Percentiles rank a stretch among this genome's conserved stretches.
phyloP scores from a whole-genome alignment of 2,797 vertebrate species.

The Helarctos malayanus region DNA sequence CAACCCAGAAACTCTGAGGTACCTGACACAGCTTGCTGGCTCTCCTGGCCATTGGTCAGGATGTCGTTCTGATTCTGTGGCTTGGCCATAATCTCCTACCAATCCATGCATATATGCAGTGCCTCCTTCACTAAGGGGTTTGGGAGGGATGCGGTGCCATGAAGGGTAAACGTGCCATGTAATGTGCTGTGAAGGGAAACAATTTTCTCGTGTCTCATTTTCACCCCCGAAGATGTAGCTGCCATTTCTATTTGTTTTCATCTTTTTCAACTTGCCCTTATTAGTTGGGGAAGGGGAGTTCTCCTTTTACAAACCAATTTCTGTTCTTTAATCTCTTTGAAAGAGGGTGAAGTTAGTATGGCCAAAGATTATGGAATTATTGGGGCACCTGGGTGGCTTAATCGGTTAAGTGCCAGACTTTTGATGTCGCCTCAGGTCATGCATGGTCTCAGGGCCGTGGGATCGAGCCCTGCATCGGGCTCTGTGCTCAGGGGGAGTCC shows the following conservation, averaged over 20 bases:
- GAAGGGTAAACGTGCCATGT: not conserved
- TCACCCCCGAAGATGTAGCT: not conserved
- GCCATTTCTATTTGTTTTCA: not conserved
- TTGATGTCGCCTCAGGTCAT: not conserved
- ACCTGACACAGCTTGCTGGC: not conserved
- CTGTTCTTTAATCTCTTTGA: not conserved
- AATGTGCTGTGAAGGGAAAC: not conserved
- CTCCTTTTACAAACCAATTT: conserved; percentile 19
- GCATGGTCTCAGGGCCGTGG: not conserved
- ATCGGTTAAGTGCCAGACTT: not conserved
- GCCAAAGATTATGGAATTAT: not conserved
- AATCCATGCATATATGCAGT: not conserved
- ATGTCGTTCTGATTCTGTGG: not conserved
- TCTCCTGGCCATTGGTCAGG: not conserved
- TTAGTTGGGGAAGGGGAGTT: not conserved
- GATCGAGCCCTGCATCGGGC: not conserved
- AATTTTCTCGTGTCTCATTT: not conserved
- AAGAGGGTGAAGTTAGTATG: not conserved
- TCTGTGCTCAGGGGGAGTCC: not conserved
- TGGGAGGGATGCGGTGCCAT: not conserved
- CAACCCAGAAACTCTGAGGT: not conserved
- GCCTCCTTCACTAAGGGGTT: not conserved
- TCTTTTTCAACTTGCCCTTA: conserved; percentile 30
- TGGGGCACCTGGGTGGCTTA: not conserved
- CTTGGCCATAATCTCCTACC: not conserved